Conservation (phyloP, 2,888 invertebrate genomes). For the Ectobius pallidus region DNA sequence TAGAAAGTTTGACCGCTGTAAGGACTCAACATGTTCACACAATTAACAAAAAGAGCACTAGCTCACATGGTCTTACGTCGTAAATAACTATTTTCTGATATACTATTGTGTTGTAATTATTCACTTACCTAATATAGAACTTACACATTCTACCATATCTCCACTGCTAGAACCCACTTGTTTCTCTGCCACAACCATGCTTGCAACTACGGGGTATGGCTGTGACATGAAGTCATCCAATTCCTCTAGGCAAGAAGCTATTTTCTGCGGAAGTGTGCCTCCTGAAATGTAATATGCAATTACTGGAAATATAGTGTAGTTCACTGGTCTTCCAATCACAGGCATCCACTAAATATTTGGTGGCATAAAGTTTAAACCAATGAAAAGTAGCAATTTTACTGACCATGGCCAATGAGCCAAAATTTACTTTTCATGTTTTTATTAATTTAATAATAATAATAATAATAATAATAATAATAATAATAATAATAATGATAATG, state of each 20-base stretch:
- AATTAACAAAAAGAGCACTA: too few species aligned
- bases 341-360: not conserved
- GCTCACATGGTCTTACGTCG: too few species aligned
- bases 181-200: conserved; percentile 89
- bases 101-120: too few species aligned
- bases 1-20: too few species aligned
- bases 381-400: not conserved
- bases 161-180: conserved; percentile 61
- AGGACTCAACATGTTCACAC: too few species aligned
- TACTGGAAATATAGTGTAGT: not conserved
- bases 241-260: conserved; percentile 88
- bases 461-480: not conserved
- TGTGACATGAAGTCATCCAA: conserved; percentile 91
- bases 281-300: conserved; percentile 61
- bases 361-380: not conserved
- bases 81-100: too few species aligned
- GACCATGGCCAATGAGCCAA: not conserved
- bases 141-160: conserved; percentile 73
- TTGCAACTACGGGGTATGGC: conserved; percentile 80
- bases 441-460: not conserved
- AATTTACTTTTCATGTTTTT: not conserved
- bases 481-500: not conserved
- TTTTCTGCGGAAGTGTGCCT: conserved; percentile 94
- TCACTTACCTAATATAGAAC: too few species aligned
- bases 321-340: not conserved